These are phyloP conservation scores for Platysternon megacephalum DNA, from an alignment of 2,113 vertebrate genomes.

Conservation along the genomic window DNA sequence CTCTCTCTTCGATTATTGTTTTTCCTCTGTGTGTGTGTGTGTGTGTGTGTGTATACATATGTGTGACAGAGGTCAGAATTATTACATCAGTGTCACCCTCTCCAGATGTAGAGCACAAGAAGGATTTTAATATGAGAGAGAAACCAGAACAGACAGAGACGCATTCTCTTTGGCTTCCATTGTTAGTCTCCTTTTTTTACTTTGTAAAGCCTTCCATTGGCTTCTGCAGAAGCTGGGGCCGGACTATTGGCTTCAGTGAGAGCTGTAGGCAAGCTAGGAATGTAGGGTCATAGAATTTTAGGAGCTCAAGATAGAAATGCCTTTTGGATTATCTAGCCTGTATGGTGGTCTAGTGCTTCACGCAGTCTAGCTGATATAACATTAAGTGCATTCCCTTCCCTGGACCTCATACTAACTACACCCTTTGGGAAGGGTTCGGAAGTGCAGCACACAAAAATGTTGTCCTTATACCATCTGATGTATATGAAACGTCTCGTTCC, in stretches of 20 bases:
- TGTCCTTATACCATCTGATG: not conserved
- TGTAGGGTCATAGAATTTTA: fast-evolving
- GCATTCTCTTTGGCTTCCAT: fast-evolving
- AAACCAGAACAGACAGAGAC: not conserved
- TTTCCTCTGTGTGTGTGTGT: not conserved
- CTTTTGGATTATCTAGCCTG: not conserved
- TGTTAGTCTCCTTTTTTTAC: not conserved
- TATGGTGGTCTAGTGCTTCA: not conserved
- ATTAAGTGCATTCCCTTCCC: not conserved
- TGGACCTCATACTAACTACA: not conserved
- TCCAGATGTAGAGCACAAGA: not conserved
- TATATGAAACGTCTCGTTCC: not conserved
- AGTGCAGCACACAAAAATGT: not conserved
- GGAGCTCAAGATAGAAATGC: not conserved
- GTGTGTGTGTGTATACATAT: not conserved
- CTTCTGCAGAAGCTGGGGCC: not conserved
- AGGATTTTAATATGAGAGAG: not conserved
- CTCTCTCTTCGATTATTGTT: not conserved
- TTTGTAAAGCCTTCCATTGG: not conserved
- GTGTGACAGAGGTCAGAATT: fast-evolving
- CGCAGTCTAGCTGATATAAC: not conserved
- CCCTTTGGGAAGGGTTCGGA: not conserved
- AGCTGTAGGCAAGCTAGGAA: not conserved
- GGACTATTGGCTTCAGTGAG: not conserved
- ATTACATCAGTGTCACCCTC: fast-evolving